Conservation (phyloP, 2,113 vertebrate genomes). For the Paradisaea rubra region DNA sequence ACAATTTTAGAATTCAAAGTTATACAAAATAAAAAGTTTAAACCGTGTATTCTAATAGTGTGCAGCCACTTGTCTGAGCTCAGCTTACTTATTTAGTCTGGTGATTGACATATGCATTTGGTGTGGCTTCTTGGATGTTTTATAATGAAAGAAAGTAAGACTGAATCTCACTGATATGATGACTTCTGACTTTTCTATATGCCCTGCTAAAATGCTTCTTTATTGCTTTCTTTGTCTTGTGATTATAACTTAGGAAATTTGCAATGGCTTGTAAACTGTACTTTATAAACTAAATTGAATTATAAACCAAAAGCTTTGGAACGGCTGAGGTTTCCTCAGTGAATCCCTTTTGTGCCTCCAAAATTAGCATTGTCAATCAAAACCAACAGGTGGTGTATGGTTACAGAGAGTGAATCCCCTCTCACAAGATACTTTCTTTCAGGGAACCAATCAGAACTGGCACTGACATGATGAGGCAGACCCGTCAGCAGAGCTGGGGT, state of each 20-base stretch:
- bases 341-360: conserved; percentile 61
- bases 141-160: not conserved
- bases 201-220: not conserved
- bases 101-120: conserved; percentile 75
- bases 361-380: conserved; percentile 73
- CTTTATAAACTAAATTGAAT: not conserved
- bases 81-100: conserved; percentile 33
- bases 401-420: conserved; percentile 69
- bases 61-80: not conserved
- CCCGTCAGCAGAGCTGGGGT: conserved; percentile 75
- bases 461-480: conserved; percentile 62
- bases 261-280: not conserved
- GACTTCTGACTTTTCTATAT: not conserved
- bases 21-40: not conserved
- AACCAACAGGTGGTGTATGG: conserved; percentile 70
- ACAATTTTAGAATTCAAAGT: not conserved
- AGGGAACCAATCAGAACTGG: conserved; percentile 75
- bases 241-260: not conserved
- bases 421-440: conserved; percentile 68
- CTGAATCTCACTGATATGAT: not conserved
- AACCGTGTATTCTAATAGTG: not conserved
- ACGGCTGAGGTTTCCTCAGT: conserved; percentile 17
- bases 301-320: conserved; percentile 8
- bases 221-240: not conserved
- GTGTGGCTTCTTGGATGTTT: conserved; percentile 32